A percentile compares a stretch with the other conserved stretches of the same genome.
Evolutionary conservation across 2,888 invertebrate genomes (phyloP).

Genomic region (Therioaphis trifolii): DNA sequence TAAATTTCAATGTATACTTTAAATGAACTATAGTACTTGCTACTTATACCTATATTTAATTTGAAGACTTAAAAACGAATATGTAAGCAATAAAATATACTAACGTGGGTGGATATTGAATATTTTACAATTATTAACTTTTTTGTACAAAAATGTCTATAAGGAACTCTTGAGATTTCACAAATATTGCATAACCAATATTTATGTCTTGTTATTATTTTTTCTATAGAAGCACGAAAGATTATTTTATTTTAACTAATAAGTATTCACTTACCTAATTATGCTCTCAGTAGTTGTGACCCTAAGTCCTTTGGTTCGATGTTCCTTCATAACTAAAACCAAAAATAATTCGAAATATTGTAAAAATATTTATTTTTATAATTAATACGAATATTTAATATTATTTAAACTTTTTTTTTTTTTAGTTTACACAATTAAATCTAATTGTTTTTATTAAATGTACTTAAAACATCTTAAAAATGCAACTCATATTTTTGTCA

Average conservation of each 20-base stretch:
- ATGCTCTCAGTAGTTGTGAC: conserved; percentile 65
- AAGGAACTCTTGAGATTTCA: too few relatives aligned
- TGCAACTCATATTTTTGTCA: background rate
- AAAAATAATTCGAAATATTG: background rate
- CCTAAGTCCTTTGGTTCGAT: conserved; percentile 65
- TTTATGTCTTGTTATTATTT: conserved; percentile 4
- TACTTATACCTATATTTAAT: too few relatives aligned
- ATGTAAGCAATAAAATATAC: too few relatives aligned
- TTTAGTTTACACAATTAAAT: background rate
- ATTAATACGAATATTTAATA: too few relatives aligned
- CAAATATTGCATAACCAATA: conserved; percentile 9
- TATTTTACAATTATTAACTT: too few relatives aligned
- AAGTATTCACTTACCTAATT: conserved; percentile 63
- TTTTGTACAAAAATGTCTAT: too few relatives aligned
- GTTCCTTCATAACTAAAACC: conserved; percentile 65
- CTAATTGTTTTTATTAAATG: background rate
- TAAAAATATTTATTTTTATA: background rate
- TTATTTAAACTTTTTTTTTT: too few relatives aligned
- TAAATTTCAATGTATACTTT: too few relatives aligned
- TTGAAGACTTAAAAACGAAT: too few relatives aligned
- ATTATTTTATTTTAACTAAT: background rate
- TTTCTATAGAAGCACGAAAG: background rate
- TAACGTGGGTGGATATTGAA: too few relatives aligned
- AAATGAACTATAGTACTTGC: too few relatives aligned
- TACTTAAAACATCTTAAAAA: background rate